A percentile compares a stretch with the other conserved stretches of the same genome.
phyloP scores from a whole-genome alignment of 2,888 invertebrate genomes.

The Ectemnius lituratus region DNA sequence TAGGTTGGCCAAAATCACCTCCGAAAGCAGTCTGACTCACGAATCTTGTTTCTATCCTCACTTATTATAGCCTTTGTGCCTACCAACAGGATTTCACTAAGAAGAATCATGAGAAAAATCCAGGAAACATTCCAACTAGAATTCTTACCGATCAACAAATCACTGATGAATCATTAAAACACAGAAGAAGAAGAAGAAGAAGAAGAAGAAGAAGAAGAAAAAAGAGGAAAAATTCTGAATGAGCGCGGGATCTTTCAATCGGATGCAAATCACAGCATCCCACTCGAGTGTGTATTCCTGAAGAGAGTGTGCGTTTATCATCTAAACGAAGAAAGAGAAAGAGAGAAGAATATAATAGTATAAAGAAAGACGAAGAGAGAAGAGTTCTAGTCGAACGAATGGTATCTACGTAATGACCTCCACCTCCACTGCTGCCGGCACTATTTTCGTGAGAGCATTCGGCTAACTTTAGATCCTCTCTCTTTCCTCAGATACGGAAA shows the following conservation, averaged over 20 bases:
- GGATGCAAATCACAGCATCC: conserved; percentile 6
- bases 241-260: conserved; percentile 1
- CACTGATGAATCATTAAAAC: too few relatives aligned
- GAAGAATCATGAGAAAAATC: too few relatives aligned
- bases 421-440: conserved; percentile 70
- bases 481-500: too few relatives aligned
- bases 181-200: too few relatives aligned
- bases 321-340: background rate
- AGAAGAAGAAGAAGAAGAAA: too few relatives aligned
- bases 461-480: conserved; percentile 69
- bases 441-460: conserved; percentile 71
- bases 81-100: too few relatives aligned
- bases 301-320: background rate
- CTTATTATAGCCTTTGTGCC: too few relatives aligned
- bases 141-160: too few relatives aligned
- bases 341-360: too few relatives aligned
- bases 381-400: background rate
- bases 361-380: background rate
- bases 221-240: too few relatives aligned
- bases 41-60: conserved; percentile 15
- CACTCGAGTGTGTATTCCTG: background rate
- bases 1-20: conserved; percentile 59
- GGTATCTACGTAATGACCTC: conserved; percentile 70
- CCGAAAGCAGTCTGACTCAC: conserved; percentile 59
- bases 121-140: too few relatives aligned